Conservation (phyloP, 1,140 invertebrate genomes). For the Epicauta chinensis region DNA sequence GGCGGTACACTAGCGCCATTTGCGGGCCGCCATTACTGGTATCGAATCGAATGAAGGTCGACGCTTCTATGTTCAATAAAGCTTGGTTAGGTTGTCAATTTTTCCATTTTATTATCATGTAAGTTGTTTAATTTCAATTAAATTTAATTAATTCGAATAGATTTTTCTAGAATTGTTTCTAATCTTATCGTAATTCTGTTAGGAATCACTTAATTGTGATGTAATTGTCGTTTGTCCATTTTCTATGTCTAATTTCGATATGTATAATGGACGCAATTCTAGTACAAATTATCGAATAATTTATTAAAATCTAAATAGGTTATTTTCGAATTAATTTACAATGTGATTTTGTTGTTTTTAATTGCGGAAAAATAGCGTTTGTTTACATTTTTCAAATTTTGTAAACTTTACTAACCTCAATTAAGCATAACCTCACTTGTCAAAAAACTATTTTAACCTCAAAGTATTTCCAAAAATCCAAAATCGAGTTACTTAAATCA, state of each 20-base stretch:
- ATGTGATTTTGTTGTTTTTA: background rate
- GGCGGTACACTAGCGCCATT: background rate
- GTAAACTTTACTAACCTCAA: conserved; percentile 42
- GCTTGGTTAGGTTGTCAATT: conserved; percentile 37
- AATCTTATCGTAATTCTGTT: background rate
- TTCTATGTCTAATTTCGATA: conserved; percentile 24
- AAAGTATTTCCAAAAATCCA: background rate
- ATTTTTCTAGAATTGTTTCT: background rate
- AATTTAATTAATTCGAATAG: background rate
- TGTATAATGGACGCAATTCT: conserved; percentile 27
- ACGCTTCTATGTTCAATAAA: conserved; percentile 30
- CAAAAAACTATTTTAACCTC: conserved; percentile 39
- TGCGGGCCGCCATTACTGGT: conserved; percentile 35
- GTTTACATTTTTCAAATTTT: conserved; percentile 40
- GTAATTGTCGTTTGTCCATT: conserved; percentile 34
- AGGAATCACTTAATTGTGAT: conserved; percentile 27
- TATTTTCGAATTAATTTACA: too few relatives aligned
- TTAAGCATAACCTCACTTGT: conserved; percentile 45
- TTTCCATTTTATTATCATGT: conserved; percentile 21
- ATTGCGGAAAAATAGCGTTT: conserved; percentile 21
- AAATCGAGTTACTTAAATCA: too few relatives aligned
- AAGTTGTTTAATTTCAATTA: conserved; percentile 18
- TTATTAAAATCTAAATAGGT: too few relatives aligned
- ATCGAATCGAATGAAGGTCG: conserved; percentile 34
- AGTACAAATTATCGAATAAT: too few relatives aligned